Evolutionary conservation across 2,797 vertebrate species (phyloP).

Genomic region (Poecilia picta): DNA sequence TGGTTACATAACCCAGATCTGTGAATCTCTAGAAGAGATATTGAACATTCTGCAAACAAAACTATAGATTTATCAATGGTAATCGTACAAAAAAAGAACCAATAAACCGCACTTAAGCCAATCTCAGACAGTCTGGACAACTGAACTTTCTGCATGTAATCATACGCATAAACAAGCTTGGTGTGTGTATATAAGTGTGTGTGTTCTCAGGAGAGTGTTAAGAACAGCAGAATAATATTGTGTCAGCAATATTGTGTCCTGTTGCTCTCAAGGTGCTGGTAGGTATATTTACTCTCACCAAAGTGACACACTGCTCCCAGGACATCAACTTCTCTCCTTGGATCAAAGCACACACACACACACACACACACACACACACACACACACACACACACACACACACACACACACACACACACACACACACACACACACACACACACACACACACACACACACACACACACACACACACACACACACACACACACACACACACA

Average conservation of each 20-base stretch:
- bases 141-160: slow-evolving; percentile 60
- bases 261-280: slow-evolving; percentile 60
- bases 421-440: not conserved
- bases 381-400: slow-evolving; percentile 1
- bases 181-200: slow-evolving; percentile 31
- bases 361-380: too few species aligned
- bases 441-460: too few species aligned
- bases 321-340: slow-evolving; percentile 52
- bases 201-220: slow-evolving; percentile 63
- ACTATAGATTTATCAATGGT: slow-evolving; percentile 18
- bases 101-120: slow-evolving; percentile 42
- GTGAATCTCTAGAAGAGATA: not conserved
- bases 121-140: slow-evolving; percentile 50
- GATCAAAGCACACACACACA: slow-evolving; percentile 1
- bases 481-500: not conserved
- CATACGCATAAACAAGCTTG: slow-evolving; percentile 65
- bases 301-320: slow-evolving; percentile 67
- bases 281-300: slow-evolving; percentile 75
- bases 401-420: not conserved
- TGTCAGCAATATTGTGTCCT: slow-evolving; percentile 67
- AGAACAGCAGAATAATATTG: slow-evolving; percentile 78
- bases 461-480: too few species aligned
- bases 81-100: slow-evolving; percentile 19
- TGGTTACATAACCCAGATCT: not conserved
- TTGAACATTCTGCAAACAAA: slow-evolving; percentile 14